A percentile compares a stretch with the other conserved stretches of the same genome.
phyloP scores from a whole-genome alignment of 2,797 vertebrate species.

The Sphaeramia orbicularis region DNA sequence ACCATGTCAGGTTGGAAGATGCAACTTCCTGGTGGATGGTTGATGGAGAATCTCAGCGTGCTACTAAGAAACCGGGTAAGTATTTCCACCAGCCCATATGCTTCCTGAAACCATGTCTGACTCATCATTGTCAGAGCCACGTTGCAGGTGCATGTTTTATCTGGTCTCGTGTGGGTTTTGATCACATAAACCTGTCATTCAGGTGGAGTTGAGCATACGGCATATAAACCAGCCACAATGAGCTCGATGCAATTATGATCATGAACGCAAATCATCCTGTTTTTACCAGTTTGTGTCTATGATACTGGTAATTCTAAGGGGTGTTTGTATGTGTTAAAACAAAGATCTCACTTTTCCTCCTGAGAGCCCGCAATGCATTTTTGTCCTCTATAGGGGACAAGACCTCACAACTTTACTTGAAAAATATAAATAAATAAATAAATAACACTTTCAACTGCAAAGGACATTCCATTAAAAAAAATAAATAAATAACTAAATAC shows the following conservation, averaged over 20 bases:
- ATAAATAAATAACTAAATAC: too few relatives aligned
- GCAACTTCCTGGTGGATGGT: conserved; percentile 59
- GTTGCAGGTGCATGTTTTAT: conserved; percentile 62
- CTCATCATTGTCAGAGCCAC: conserved; percentile 66
- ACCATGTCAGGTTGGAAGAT: conserved; percentile 61
- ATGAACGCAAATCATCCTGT: not conserved
- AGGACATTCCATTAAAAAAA: too few relatives aligned
- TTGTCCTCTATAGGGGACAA: too few relatives aligned
- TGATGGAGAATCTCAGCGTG: conserved; percentile 76
- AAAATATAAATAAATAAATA: too few relatives aligned
- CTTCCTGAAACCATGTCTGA: conserved; percentile 54
- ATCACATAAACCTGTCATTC: conserved; percentile 31
- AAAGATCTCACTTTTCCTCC: too few relatives aligned
- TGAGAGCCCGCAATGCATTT: too few relatives aligned
- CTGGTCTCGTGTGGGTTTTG: conserved; percentile 43
- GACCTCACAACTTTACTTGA: too few relatives aligned
- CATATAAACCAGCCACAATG: conserved; percentile 1
- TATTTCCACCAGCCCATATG: conserved; percentile 64
- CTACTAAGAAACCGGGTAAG: conserved; percentile 51
- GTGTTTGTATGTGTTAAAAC: too few relatives aligned
- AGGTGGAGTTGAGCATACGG: not conserved
- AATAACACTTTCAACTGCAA: too few relatives aligned
- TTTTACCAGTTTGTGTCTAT: not conserved
- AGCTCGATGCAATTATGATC: not conserved
- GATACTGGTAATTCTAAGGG: too few relatives aligned